Conservation (phyloP, 1,140 invertebrate species). For the Heliconius congener region DNA sequence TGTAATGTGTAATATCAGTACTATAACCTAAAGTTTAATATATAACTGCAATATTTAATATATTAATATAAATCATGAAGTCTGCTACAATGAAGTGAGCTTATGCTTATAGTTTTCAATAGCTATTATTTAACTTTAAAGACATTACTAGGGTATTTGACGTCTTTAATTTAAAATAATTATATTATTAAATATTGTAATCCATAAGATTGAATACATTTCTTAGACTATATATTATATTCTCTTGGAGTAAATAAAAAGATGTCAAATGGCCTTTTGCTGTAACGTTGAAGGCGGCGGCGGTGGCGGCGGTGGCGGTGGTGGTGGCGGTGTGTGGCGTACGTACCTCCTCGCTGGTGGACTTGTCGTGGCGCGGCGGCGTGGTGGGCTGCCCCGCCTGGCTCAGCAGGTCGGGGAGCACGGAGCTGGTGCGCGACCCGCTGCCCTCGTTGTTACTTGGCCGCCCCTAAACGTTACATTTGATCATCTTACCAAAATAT, state of each 20-base stretch:
- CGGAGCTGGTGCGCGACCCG: constrained; percentile 91
- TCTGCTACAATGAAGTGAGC: constrained; percentile 8
- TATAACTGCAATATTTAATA: constrained; percentile 25
- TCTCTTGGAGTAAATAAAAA: neutral
- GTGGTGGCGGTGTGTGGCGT: neutral
- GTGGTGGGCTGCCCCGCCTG: constrained; percentile 90
- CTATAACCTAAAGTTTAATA: constrained; percentile 21
- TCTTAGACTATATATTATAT: too few relatives aligned
- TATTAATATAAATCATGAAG: neutral
- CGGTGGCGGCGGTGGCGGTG: neutral
- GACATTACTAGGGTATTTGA: neutral
- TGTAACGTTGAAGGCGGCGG: neutral
- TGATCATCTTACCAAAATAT: neutral
- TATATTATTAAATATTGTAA: neutral
- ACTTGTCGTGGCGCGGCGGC: constrained; percentile 94
- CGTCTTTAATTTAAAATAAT: neutral
- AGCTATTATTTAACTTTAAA: neutral
- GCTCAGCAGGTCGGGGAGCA: constrained; percentile 96
- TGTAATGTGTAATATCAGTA: constrained; percentile 36
- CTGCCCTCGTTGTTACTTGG: constrained; percentile 85
- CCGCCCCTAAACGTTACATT: constrained; percentile 61
- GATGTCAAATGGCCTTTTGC: neutral
- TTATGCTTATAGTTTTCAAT: neutral
- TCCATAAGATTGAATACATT: too few relatives aligned
- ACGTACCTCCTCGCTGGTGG: constrained; percentile 95